Evolutionary conservation across 2,888 invertebrate genomes (phyloP), one percentile per base, ranked within the genome.

Genomic region (Pherbina coryleti): DNA sequence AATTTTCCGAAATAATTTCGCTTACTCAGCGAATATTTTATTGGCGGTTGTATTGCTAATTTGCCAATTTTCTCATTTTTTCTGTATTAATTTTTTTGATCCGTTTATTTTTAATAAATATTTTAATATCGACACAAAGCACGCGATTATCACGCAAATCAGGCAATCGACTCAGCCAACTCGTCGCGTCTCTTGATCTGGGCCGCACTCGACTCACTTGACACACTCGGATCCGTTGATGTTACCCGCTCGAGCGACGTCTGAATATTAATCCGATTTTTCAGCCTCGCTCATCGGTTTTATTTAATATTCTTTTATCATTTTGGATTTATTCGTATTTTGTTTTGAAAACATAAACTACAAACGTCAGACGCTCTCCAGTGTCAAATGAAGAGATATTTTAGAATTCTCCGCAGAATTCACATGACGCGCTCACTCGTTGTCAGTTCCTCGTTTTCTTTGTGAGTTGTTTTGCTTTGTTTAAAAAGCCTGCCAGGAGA

Each of bases 241-340:
- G 74, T 64, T 64, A 51, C 17, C 22, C 74, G 74, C 31, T 64
- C 74, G 74, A 74, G 53, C 64, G 51, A 51, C 51, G 64, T 74
- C 53, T 66, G 66, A 74, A 74, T 51, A 74, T 66, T 74, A 74
- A 66, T 74, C 25, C 49, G 53, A 53, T 53, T 28, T 66, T 66
- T 64, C 31, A 51, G 53, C n/a, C 53, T 31, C 51, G 49, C 64
- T 28, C n/a, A 25, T 51, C 7, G 44, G 17, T 74, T 64, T 64
- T 31, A 64, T 64, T 64, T 49, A 28, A 17, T 37, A 37, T 37
- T 25, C 53, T 72, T 37, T 37, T 19, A 60, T 22, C 17, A 51
- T 49, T 51, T 62, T 31, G 73, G 28, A 62, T 74, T 74, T 55
- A 22, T 53, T 66, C 19, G 64, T n/a, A 72, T 72, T 74, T 64